Conservation (phyloP, 2,888 invertebrate species). For the Drosophila meridionalis region DNA sequence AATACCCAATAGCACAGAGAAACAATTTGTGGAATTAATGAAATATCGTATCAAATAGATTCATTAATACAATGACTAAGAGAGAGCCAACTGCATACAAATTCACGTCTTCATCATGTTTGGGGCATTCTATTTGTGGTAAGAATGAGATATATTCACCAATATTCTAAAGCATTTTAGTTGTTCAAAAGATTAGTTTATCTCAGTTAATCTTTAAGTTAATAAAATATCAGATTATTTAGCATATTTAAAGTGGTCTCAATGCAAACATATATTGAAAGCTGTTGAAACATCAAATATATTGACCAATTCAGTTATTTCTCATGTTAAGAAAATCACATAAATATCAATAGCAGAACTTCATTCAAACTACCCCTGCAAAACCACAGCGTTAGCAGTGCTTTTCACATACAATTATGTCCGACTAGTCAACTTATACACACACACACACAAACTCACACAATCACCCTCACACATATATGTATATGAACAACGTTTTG, state of each 20-base stretch:
- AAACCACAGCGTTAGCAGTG: not conserved
- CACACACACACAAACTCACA: not conserved
- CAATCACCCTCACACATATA: not conserved
- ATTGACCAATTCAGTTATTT: not conserved
- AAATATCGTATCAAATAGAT: not conserved
- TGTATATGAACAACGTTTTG: constrained; percentile 10
- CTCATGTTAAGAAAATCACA: not conserved
- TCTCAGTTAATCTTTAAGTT: too few species aligned
- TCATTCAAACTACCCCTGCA: not conserved
- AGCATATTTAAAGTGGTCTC: too few species aligned
- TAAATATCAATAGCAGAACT: not conserved
- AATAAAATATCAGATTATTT: too few species aligned
- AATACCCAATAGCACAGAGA: constrained; percentile 3
- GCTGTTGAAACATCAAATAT: too few species aligned
- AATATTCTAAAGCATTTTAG: too few species aligned
- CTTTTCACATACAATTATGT: not conserved
- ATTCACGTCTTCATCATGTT: too few species aligned
- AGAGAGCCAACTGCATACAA: not conserved
- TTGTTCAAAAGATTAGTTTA: too few species aligned
- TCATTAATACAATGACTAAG: not conserved
- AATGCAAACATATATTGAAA: too few species aligned
- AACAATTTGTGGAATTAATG: not conserved
- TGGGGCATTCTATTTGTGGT: too few species aligned
- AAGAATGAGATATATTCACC: too few species aligned
- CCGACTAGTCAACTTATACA: not conserved